Base-by-base conservation (phyloP, 2,888 invertebrate species). In the Imbricaverruca yamaguchii region DNA sequence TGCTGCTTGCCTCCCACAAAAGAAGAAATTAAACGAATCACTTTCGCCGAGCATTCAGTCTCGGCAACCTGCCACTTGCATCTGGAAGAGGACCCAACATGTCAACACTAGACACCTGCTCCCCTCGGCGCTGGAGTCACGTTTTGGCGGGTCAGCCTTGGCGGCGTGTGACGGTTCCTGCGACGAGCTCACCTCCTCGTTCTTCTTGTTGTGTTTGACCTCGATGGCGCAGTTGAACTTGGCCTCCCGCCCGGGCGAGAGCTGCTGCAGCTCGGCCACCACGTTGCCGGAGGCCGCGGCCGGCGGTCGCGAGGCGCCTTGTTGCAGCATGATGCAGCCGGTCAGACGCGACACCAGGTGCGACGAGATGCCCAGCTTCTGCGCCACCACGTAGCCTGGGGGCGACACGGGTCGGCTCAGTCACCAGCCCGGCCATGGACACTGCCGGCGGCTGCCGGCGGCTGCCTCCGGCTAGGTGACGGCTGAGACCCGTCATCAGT, bases 221-320 rank as follows among this genome's bases (percentile, higher is more conserved):
- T 96, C 95, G 79, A 98, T 90, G 0, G 98, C 98, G 57, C 98
- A 90, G 86, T 97, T 97, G 23, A 92, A 87, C 83, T 85, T 87
- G 55, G 74, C 23, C n/a, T 77, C 82, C 12, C 81, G 69, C 81
- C 81, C 83, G 83, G 83, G 83, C 65, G 83, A 83, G 81, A 83
- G 83, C 81, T 85, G 84, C 53, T 53, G 53, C 53, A 74, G 53
- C 53, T 74, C 74, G 15, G 18, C 74, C 23, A 74, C 74, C 18
- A 74, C 15, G 74, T 74, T 74, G 53, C 13, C 65, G 11, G 10
- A 25, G 67, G 25, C 3, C 25, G 10, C 13, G 67, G 25, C 3
- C 25, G 8, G 67, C 10, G 25, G 25, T 25, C 67, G 67, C 81
- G 74, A 57, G 23, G 81, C 69, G 55, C 82, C 82, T 7, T 81